Conservation (phyloP, 2,113 vertebrate species). For the Ophthalmolycus amberensis region DNA sequence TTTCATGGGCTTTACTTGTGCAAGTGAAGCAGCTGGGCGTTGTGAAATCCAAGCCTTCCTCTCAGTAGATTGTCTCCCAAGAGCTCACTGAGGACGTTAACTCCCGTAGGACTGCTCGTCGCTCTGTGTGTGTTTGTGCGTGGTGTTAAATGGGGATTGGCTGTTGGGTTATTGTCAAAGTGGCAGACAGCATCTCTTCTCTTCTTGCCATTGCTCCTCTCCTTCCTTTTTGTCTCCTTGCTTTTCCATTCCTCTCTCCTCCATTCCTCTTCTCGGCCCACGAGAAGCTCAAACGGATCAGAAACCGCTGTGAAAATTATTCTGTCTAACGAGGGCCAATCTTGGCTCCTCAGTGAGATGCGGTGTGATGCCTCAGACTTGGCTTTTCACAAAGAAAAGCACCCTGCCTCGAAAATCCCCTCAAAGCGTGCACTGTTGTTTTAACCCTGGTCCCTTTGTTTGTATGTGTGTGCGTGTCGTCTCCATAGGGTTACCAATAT, state of each 20-base stretch:
- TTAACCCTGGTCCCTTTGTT: slow-evolving; percentile 50
- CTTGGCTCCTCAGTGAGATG: slow-evolving; percentile 47
- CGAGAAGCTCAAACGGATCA: slow-evolving; percentile 70
- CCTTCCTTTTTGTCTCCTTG: slow-evolving; percentile 20
- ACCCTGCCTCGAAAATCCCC: slow-evolving; percentile 50
- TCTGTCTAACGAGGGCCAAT: slow-evolving; percentile 60
- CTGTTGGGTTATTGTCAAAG: slow-evolving; percentile 33
- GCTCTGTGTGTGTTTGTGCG: neutral
- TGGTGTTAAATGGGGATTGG: slow-evolving; percentile 25
- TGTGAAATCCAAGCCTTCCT: slow-evolving; percentile 66
- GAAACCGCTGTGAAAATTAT: slow-evolving; percentile 81
- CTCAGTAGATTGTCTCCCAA: slow-evolving; percentile 48
- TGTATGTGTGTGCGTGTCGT: slow-evolving; percentile 26
- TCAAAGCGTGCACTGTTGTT: slow-evolving; percentile 52
- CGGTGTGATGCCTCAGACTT: slow-evolving; percentile 40
- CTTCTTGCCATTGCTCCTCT: neutral
- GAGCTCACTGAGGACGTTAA: slow-evolving; percentile 52
- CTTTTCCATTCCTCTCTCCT: slow-evolving; percentile 45
- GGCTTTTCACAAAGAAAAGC: slow-evolving; percentile 29
- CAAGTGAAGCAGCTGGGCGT: slow-evolving; percentile 60
- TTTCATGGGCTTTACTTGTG: slow-evolving; percentile 60
- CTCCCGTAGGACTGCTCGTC: slow-evolving; percentile 14
- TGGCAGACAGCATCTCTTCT: slow-evolving; percentile 13
- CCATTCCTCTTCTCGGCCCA: slow-evolving; percentile 31
- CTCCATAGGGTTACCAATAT: slow-evolving; percentile 62